phyloP scores from a whole-genome alignment of 2,113 vertebrate species.

The Paratilapia polleni region DNA sequence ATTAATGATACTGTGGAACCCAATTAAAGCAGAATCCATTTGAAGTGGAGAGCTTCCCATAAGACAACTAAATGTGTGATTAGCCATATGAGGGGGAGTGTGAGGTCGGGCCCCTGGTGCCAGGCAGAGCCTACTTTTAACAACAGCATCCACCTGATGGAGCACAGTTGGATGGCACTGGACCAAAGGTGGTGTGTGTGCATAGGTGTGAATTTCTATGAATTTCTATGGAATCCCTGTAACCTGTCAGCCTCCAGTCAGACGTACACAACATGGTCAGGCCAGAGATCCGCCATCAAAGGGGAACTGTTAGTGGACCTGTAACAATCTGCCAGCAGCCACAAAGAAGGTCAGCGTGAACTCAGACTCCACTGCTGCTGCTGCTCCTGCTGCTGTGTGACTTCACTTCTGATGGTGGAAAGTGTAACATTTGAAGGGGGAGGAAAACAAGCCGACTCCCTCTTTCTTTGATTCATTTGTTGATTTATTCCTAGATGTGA shows the following conservation, averaged over 20 bases:
- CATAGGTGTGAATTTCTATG: background rate
- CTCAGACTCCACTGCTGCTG: background rate
- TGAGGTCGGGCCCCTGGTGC: background rate
- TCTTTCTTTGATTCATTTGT: conserved; percentile 11
- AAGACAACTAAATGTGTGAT: background rate
- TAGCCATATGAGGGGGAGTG: background rate
- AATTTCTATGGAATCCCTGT: no score
- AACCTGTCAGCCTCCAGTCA: background rate
- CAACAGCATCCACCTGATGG: background rate
- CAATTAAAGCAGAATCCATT: background rate
- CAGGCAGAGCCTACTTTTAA: background rate
- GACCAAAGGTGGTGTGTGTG: background rate
- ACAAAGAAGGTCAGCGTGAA: background rate
- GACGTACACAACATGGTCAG: background rate
- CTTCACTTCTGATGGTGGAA: conserved; percentile 16
- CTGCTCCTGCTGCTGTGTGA: fast-evolving
- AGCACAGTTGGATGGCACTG: background rate
- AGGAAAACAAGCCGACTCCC: conserved; percentile 14
- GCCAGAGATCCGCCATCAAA: background rate
- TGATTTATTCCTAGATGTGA: conserved; percentile 64
- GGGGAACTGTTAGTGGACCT: background rate
- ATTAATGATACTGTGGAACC: background rate
- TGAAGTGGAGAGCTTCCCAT: conserved; percentile 25
- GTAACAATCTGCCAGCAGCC: conserved; percentile 30
- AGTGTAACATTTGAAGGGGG: background rate